Evolutionary conservation across 2,797 vertebrate species (phyloP).

Genomic region (Coregonus sp.): DNA sequence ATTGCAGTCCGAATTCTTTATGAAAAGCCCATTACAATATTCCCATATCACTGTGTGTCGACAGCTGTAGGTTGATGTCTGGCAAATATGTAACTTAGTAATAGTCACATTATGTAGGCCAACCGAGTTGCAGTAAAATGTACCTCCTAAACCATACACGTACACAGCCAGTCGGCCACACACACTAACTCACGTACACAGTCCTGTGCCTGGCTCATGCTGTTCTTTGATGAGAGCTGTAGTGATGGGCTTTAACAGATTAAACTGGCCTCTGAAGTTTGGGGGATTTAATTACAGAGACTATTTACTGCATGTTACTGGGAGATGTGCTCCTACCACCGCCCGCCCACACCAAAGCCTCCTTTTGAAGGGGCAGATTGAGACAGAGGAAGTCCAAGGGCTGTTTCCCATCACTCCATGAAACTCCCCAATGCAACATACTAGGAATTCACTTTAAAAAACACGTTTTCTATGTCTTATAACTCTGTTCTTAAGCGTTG

Average conservation of each 20-base stretch:
- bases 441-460: background rate
- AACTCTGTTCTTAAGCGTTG: background rate
- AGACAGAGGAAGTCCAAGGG: slow-evolving; percentile 31
- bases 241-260: background rate
- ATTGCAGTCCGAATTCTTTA: too few species aligned
- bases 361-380: slow-evolving; percentile 40
- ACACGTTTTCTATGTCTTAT: background rate
- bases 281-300: background rate
- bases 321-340: slow-evolving; percentile 8
- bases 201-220: background rate
- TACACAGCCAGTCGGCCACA: background rate
- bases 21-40: too few species aligned
- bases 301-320: slow-evolving; percentile 21
- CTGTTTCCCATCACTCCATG: background rate
- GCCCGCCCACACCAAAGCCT: slow-evolving; percentile 20
- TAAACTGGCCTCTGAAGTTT: background rate
- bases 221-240: background rate
- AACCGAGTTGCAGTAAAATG: too few species aligned
- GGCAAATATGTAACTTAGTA: background rate
- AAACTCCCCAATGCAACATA: background rate
- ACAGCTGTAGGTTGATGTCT: too few species aligned
- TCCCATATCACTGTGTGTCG: too few species aligned
- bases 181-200: background rate
- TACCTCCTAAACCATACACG: background rate
- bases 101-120: background rate